phyloP scores from a whole-genome alignment of 2,113 vertebrate genomes.

The Ailurus styani region DNA sequence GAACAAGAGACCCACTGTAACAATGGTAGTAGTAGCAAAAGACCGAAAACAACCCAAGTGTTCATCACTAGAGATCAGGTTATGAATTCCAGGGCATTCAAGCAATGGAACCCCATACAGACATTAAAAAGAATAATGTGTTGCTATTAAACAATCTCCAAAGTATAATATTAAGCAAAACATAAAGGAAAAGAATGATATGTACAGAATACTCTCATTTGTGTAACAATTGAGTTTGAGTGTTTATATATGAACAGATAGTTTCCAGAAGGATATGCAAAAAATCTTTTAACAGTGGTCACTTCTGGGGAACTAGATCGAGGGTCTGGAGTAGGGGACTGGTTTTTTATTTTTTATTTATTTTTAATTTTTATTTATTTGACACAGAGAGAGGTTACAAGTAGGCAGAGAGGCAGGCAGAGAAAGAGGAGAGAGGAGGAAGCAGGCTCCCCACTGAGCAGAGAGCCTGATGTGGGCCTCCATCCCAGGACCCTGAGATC shows the following conservation, averaged over 20 bases:
- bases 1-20: neutral
- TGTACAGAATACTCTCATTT: neutral
- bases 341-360: too few species aligned
- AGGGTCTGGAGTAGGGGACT: neutral
- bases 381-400: too few species aligned
- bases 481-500: too few species aligned
- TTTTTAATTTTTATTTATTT: too few species aligned
- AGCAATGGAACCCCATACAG: neutral
- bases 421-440: too few species aligned
- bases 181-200: neutral
- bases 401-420: too few species aligned
- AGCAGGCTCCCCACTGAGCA: too few species aligned
- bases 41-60: neutral
- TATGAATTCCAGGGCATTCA: neutral
- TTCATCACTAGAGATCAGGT: neutral
- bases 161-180: neutral
- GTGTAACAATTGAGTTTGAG: neutral
- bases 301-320: neutral
- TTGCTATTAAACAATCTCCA: neutral
- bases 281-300: neutral
- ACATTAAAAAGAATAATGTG: neutral
- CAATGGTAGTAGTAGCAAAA: neutral
- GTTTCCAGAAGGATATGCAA: neutral
- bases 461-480: too few species aligned
- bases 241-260: neutral